phyloP scores from a whole-genome alignment of 2,113 vertebrate species.

The Sakesphorus luctuosus region DNA sequence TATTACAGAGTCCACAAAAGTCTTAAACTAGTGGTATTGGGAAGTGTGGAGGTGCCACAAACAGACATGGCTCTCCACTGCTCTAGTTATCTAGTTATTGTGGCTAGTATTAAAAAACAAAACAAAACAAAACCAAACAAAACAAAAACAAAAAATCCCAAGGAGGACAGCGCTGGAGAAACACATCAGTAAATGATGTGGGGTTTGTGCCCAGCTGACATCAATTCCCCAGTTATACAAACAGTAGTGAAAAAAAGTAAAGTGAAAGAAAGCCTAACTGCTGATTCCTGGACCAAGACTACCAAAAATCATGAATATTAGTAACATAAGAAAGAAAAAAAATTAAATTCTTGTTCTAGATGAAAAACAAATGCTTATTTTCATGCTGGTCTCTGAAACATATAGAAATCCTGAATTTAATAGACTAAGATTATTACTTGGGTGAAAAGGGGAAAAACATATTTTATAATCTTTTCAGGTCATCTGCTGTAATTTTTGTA shows the following conservation, averaged over 20 bases:
- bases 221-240: not conserved
- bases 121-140: too few relatives aligned
- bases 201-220: not conserved
- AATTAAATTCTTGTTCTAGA: not conserved
- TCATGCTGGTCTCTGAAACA: not conserved
- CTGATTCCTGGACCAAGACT: not conserved
- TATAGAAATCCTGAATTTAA: not conserved
- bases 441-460: not conserved
- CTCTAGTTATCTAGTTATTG: too few relatives aligned
- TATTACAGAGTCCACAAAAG: not conserved
- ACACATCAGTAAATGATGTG: not conserved
- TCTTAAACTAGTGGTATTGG: not conserved
- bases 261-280: not conserved
- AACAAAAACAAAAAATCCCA: too few relatives aligned
- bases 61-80: rapidly evolving
- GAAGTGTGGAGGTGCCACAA: not conserved
- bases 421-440: not conserved
- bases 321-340: not conserved
- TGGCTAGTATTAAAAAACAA: not conserved
- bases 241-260: not conserved
- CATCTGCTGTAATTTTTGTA: not conserved
- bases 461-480: not conserved
- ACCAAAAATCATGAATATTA: not conserved
- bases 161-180: too few relatives aligned
- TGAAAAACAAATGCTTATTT: not conserved